Evolutionary conservation across 2,113 vertebrate genomes (phyloP).

Genomic region (Prochilodus magdalenae): DNA sequence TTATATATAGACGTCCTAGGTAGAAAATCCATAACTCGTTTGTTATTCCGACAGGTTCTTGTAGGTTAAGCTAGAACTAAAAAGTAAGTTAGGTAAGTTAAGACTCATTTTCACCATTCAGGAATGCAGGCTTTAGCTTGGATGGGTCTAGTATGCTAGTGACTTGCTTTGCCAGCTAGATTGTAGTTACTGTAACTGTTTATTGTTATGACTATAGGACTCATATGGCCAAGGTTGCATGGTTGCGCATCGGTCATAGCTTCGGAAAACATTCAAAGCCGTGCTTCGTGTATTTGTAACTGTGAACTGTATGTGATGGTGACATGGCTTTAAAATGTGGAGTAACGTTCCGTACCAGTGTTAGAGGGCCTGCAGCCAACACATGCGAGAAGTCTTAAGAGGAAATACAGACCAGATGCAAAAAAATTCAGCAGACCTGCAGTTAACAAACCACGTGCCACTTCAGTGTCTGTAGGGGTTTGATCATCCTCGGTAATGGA

Average conservation of each 20-base stretch:
- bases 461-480: background rate
- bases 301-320: background rate
- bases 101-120: constrained; percentile 21
- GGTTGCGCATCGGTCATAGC: background rate
- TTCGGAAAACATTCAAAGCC: background rate
- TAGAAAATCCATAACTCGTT: constrained; percentile 27
- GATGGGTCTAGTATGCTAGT: constrained; percentile 6
- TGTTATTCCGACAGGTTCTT: constrained; percentile 16
- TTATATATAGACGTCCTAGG: background rate
- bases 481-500: background rate
- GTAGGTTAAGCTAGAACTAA: constrained; percentile 34
- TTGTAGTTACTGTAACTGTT: constrained; percentile 19
- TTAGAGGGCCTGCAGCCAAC: background rate
- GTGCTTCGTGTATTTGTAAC: constrained; percentile 13
- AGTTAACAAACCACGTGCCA: background rate
- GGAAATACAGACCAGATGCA: background rate
- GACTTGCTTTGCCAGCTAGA: constrained; percentile 25
- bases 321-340: constrained; percentile 5
- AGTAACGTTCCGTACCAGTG: background rate
- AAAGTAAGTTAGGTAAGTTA: constrained; percentile 29
- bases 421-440: background rate
- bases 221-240: constrained; percentile 26
- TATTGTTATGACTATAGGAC: constrained; percentile 3
- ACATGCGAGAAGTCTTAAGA: background rate
- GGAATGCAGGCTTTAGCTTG: constrained; percentile 34